phyloP scores from a whole-genome alignment of 2,888 invertebrate species.

The Cryptus armator region DNA sequence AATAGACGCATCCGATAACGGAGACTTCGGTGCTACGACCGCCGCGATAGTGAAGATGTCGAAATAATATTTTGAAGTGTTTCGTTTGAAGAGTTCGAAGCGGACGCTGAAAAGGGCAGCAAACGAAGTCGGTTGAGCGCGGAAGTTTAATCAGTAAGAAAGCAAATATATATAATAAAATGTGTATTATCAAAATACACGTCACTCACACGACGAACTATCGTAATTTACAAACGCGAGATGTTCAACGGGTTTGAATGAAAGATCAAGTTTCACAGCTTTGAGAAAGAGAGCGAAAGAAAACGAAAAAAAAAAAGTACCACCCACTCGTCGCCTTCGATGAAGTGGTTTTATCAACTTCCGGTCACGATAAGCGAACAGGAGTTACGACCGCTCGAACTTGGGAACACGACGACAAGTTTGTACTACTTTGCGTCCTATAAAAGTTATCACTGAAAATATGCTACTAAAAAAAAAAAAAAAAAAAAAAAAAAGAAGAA shows the following conservation, averaged over 20 bases:
- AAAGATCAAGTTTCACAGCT: slow-evolving; percentile 48
- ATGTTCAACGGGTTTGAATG: slow-evolving; percentile 38
- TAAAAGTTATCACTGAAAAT: neutral
- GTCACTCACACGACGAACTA: slow-evolving; percentile 19
- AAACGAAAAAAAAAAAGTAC: slow-evolving; percentile 23
- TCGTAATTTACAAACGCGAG: slow-evolving; percentile 37
- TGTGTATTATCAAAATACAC: slow-evolving; percentile 35
- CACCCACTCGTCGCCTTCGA: slow-evolving; percentile 34
- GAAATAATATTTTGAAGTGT: neutral
- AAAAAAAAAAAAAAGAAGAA: neutral
- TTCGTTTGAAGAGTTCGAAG: neutral
- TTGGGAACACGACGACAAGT: slow-evolving; percentile 24
- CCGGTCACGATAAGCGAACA: slow-evolving; percentile 66
- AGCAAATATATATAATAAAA: neutral
- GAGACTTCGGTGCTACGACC: neutral
- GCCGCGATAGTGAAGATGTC: neutral
- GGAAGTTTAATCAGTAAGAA: slow-evolving; percentile 26
- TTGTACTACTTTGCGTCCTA: slow-evolving; percentile 8
- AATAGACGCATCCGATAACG: neutral
- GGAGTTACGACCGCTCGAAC: slow-evolving; percentile 2
- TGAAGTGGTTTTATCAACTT: slow-evolving; percentile 69
- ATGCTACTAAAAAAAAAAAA: neutral
- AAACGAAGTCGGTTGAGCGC: slow-evolving; percentile 7
- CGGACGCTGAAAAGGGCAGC: neutral
- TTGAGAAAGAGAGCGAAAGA: slow-evolving; percentile 35